Evolutionary conservation across 2,797 vertebrate species (phyloP).

Genomic region (Neopelma chrysocephalum): DNA sequence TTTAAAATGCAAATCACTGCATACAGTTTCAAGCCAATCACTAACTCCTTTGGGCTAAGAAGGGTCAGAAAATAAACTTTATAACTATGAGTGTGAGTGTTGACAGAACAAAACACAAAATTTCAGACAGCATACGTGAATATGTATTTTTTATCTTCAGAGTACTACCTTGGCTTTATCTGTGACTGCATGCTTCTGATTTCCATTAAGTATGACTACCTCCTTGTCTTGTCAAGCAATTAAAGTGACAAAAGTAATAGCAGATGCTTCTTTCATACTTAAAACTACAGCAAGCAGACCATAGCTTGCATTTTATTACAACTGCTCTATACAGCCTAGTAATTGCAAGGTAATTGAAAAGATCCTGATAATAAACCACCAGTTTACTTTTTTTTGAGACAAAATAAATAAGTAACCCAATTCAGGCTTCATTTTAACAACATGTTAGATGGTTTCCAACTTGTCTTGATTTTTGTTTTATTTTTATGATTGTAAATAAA

Average conservation of each 20-base stretch:
- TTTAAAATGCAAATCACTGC: background rate
- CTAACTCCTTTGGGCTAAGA: background rate
- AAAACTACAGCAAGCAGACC: constrained; percentile 1
- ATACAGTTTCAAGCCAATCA: background rate
- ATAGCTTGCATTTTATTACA: constrained; percentile 34
- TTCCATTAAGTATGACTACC: constrained; percentile 50
- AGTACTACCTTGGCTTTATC: background rate
- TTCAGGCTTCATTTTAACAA: constrained; percentile 65
- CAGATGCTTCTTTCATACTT: constrained; percentile 53
- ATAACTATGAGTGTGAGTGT: background rate
- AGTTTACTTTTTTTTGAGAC: constrained; percentile 46
- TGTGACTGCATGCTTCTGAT: constrained; percentile 31
- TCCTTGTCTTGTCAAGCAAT: constrained; percentile 62
- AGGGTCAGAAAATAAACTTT: background rate
- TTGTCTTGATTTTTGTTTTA: constrained; percentile 71
- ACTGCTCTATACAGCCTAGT: constrained; percentile 7
- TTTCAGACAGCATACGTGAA: background rate
- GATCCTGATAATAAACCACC: constrained; percentile 46
- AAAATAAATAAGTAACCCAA: constrained; percentile 67
- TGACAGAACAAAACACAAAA: background rate
- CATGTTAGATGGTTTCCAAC: constrained; percentile 62
- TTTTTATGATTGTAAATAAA: constrained; percentile 83
- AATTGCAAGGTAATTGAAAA: constrained; percentile 57
- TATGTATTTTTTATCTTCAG: background rate
- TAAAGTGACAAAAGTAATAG: constrained; percentile 61